Evolutionary conservation across 2,888 invertebrate species (phyloP).

Genomic region (Idaea dimidiata): DNA sequence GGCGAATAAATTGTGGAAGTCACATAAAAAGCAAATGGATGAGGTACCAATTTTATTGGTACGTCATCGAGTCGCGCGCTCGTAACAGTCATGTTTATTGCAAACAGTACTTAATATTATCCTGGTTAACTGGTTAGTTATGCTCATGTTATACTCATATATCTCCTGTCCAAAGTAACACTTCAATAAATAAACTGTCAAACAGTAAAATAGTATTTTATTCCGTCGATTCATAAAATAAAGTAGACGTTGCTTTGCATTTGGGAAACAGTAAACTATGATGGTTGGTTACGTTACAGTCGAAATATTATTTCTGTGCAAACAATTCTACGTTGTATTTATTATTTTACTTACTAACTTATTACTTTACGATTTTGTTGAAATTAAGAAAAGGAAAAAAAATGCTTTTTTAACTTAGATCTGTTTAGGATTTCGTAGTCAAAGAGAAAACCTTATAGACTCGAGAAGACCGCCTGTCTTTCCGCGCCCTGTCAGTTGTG

Average conservation of each 20-base stretch:
- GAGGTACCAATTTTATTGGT: conserved; percentile 55
- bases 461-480: too few relatives aligned
- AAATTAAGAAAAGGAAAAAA: neutral
- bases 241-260: neutral
- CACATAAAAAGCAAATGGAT: conserved; percentile 49
- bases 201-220: neutral
- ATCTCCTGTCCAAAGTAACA: neutral
- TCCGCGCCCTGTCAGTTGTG: too few relatives aligned
- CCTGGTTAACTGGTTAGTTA: conserved; percentile 40
- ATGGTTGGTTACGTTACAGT: neutral
- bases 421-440: too few relatives aligned
- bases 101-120: conserved; percentile 56
- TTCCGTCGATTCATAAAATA: neutral
- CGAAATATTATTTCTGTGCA: neutral
- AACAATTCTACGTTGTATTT: neutral
- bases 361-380: neutral
- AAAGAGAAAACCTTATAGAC: too few relatives aligned
- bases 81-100: conserved; percentile 56
- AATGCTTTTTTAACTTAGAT: too few relatives aligned
- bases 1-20: conserved; percentile 52
- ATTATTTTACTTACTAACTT: neutral
- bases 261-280: neutral
- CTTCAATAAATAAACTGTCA: neutral
- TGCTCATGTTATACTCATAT: conserved; percentile 5
- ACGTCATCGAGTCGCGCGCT: conserved; percentile 54